phyloP scores from a whole-genome alignment of 2,888 invertebrate species.

The Archips xylosteana region DNA sequence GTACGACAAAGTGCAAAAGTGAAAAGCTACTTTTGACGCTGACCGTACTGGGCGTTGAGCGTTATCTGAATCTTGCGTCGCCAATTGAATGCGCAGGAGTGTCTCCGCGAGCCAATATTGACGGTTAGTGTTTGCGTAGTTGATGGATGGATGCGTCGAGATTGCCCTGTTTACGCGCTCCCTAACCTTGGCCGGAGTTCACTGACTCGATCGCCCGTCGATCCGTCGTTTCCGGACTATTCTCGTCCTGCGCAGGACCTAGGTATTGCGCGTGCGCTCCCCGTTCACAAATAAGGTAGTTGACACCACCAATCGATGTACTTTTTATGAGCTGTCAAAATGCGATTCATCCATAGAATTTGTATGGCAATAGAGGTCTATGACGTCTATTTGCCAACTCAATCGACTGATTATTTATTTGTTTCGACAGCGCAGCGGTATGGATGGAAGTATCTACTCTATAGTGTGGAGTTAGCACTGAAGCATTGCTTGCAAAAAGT shows the following conservation, averaged over 20 bases:
- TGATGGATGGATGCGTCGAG: constrained; percentile 75
- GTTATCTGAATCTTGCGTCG: constrained; percentile 39
- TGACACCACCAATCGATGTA: too few species aligned
- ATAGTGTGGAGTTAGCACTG: too few species aligned
- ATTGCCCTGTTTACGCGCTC: constrained; percentile 64
- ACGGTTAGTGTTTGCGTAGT: constrained; percentile 71
- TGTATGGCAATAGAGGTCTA: too few species aligned
- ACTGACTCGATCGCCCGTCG: constrained; percentile 70
- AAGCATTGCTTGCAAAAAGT: too few species aligned
- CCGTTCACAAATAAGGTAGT: constrained; percentile 39
- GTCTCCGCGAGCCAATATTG: constrained; percentile 60
- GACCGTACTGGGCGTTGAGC: not conserved
- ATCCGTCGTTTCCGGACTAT: constrained; percentile 75
- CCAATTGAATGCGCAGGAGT: constrained; percentile 37
- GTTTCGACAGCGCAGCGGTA: too few species aligned
- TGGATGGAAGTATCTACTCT: too few species aligned
- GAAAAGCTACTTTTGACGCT: too few species aligned
- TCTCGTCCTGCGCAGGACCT: constrained; percentile 69
- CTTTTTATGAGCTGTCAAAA: too few species aligned
- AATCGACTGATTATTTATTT: too few species aligned
- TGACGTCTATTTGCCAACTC: too few species aligned
- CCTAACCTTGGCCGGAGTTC: constrained; percentile 76
- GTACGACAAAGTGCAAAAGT: too few species aligned
- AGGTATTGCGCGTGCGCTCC: constrained; percentile 66
- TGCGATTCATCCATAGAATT: too few species aligned